Percentiles rank a stretch among this genome's conserved stretches.
Conservation (phyloP, 2,797 vertebrate species). For the Triplophysa yarkandensis region DNA sequence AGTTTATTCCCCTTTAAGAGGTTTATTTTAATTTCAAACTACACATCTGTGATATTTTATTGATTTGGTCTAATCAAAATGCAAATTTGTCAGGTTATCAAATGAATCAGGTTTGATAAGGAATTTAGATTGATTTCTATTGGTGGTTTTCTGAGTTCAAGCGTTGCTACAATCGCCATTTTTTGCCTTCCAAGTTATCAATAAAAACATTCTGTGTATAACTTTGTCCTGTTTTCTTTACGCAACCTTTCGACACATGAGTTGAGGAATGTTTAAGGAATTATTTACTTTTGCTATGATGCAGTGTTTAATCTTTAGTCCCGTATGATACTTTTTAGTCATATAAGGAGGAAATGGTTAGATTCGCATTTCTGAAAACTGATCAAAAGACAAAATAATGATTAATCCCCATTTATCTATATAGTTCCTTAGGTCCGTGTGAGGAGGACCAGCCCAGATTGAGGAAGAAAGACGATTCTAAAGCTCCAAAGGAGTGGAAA, state of each 20-base stretch:
- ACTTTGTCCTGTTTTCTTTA: constrained; percentile 17
- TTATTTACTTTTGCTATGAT: background rate
- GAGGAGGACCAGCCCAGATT: constrained; percentile 68
- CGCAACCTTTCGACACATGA: background rate
- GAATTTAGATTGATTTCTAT: constrained; percentile 21
- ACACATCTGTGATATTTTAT: constrained; percentile 46
- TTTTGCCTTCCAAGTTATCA: constrained; percentile 75
- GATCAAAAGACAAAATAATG: constrained; percentile 40
- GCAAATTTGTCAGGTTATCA: constrained; percentile 12
- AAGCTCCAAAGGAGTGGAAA: constrained; percentile 76
- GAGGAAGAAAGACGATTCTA: constrained; percentile 67
- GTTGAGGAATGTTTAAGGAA: too few relatives aligned
- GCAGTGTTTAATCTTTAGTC: background rate
- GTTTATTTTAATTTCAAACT: constrained; percentile 46
- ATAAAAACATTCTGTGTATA: constrained; percentile 64
- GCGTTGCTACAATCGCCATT: constrained; percentile 78
- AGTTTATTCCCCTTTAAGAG: background rate
- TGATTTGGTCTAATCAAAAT: constrained; percentile 49
- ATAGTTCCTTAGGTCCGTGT: constrained; percentile 83
- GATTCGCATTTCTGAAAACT: constrained; percentile 4
- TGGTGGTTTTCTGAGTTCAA: constrained; percentile 62
- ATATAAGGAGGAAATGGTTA: background rate
- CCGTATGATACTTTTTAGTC: background rate
- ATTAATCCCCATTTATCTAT: constrained; percentile 72
- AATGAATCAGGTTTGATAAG: constrained; percentile 34